Evolutionary conservation across 2,113 vertebrate species (phyloP).

Genomic region (Sceloporus tristichus): DNA sequence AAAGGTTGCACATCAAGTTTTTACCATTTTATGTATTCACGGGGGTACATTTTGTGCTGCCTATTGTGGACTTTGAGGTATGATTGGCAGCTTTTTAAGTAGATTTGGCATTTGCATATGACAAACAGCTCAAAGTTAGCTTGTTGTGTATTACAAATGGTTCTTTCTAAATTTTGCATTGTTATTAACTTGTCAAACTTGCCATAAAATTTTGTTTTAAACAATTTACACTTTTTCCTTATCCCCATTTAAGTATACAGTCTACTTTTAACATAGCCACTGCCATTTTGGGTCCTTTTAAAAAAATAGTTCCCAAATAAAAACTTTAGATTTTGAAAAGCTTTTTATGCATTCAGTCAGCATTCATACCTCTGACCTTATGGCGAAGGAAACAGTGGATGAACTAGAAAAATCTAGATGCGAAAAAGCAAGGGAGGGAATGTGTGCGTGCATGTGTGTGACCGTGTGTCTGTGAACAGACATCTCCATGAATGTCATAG

Average conservation of each 20-base stretch:
- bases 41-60: background rate
- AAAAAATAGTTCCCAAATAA: background rate
- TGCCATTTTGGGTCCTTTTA: background rate
- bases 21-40: background rate
- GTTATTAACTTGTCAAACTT: conserved; percentile 6
- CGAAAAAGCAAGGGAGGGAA: background rate
- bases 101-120: background rate
- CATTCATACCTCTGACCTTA: background rate
- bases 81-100: conserved; percentile 12
- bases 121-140: background rate
- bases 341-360: background rate
- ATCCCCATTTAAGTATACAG: background rate
- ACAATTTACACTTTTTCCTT: background rate
- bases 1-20: background rate
- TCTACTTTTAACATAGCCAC: background rate
- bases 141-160: background rate
- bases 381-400: background rate
- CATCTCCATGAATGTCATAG: too few species aligned
- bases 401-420: background rate
- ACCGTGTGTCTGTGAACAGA: too few species aligned
- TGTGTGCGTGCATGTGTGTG: too few species aligned
- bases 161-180: background rate
- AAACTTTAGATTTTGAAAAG: background rate
- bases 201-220: background rate
- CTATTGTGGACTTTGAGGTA: background rate